A percentile compares a stretch with the other conserved stretches of the same genome.
Evolutionary conservation across 2,888 invertebrate genomes (phyloP).

Genomic region (Tiliacea aurago): DNA sequence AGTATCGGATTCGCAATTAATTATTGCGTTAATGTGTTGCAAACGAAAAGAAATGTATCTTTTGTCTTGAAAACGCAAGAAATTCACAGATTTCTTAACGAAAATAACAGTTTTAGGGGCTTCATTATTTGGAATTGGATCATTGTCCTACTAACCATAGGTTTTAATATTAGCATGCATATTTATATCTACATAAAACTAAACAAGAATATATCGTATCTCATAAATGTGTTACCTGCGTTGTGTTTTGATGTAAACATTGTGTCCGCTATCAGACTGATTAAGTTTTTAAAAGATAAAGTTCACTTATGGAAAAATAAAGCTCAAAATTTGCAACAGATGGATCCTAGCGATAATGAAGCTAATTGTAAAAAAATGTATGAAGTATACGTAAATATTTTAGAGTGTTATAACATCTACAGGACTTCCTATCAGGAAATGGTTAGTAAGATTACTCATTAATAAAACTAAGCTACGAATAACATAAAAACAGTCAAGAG

Average conservation of each 20-base stretch:
- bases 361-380: slow-evolving; percentile 17
- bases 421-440: slow-evolving; percentile 11
- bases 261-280: slow-evolving; percentile 21
- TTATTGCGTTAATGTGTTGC: background rate
- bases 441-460: background rate
- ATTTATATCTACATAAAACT: background rate
- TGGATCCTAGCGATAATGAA: background rate
- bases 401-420: slow-evolving; percentile 18
- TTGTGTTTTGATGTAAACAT: slow-evolving; percentile 27
- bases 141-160: background rate
- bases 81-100: slow-evolving; percentile 8
- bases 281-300: slow-evolving; percentile 29
- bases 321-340: background rate
- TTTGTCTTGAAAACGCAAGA: slow-evolving; percentile 17
- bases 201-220: background rate
- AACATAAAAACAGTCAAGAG: background rate
- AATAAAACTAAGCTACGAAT: background rate
- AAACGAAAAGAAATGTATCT: background rate
- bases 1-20: background rate
- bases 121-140: slow-evolving; percentile 17
- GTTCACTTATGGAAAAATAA: slow-evolving; percentile 36
- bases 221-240: background rate
- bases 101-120: background rate
- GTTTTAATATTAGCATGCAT: background rate
- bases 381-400: slow-evolving; percentile 21